Percentiles rank a stretch among this genome's conserved stretches.
These are phyloP conservation scores for Agrochola circellaris DNA, from an alignment of 2,888 invertebrate species.

Conservation along the genomic window DNA sequence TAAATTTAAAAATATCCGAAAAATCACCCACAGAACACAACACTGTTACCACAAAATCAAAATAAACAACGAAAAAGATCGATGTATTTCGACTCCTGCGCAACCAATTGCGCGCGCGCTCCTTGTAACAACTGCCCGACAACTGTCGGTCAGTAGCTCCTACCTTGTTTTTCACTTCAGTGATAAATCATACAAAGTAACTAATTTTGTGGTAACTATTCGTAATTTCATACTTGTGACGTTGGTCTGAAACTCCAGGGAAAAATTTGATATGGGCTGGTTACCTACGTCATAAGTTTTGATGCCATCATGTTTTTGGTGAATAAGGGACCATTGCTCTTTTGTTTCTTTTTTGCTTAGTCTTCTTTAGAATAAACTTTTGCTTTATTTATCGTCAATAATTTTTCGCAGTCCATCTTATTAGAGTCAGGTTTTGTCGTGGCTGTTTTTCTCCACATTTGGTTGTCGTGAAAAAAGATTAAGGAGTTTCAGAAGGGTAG, in stretches of 20 bases:
- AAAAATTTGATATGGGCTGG: background rate
- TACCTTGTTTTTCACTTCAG: slow-evolving; percentile 13
- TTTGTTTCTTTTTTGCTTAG: background rate
- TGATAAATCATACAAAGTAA: slow-evolving; percentile 29
- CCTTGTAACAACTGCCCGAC: slow-evolving; percentile 40
- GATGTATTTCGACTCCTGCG: slow-evolving; percentile 55
- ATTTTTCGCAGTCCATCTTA: background rate
- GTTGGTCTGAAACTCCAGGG: slow-evolving; percentile 20
- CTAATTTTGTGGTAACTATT: slow-evolving; percentile 9
- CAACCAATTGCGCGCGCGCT: slow-evolving; percentile 49
- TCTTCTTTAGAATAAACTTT: background rate
- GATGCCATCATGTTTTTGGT: slow-evolving; percentile 4
- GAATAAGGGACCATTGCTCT: background rate
- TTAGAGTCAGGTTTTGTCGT: background rate
- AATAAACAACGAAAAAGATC: slow-evolving; percentile 23
- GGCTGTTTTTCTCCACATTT: background rate
- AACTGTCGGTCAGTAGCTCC: slow-evolving; percentile 41
- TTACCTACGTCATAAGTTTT: slow-evolving; percentile 21
- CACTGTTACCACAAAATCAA: slow-evolving; percentile 39
- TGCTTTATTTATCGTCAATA: too few species aligned
- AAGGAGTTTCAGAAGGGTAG: background rate
- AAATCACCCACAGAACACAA: slow-evolving; percentile 45
- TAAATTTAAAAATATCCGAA: slow-evolving; percentile 24
- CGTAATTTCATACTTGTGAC: slow-evolving; percentile 23
- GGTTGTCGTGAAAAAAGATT: background rate